These are phyloP conservation scores for Drosophila infuscata DNA, from an alignment of 2,888 invertebrate genomes.

Conservation along the genomic window DNA sequence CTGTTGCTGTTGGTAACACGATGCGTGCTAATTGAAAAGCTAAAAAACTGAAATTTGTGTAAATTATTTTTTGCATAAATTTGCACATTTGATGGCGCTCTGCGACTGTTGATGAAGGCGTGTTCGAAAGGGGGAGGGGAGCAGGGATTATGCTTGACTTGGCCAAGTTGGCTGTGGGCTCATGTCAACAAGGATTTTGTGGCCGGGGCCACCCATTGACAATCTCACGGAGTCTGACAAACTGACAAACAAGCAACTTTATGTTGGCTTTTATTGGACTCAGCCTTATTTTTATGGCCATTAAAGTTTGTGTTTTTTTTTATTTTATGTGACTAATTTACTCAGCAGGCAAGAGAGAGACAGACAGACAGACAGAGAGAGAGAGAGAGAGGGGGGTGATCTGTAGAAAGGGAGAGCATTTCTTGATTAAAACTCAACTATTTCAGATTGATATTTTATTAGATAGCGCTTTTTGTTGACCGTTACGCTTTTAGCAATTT, in stretches of 20 bases:
- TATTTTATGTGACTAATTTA: conserved; percentile 65
- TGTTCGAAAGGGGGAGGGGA: rapidly evolving
- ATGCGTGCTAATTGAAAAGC: conserved; percentile 70
- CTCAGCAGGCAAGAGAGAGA: conserved; percentile 18
- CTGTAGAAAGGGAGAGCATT: conserved; percentile 36
- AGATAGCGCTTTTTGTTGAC: conserved; percentile 19
- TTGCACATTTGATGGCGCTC: conserved; percentile 62
- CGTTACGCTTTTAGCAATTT: conserved; percentile 44
- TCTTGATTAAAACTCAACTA: conserved; percentile 8
- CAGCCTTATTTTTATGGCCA: conserved; percentile 46
- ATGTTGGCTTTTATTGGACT: conserved; percentile 51
- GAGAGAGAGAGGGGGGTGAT: neutral
- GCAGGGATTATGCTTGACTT: neutral
- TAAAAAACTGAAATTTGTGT: conserved; percentile 72
- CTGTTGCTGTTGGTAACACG: conserved; percentile 37
- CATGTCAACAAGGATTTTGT: conserved; percentile 65
- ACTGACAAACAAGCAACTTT: conserved; percentile 57
- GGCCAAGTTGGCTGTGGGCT: conserved; percentile 5
- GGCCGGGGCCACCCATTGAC: neutral
- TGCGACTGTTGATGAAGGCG: neutral
- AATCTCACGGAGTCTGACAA: conserved; percentile 41
- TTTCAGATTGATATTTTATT: conserved; percentile 18
- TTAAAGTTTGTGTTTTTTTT: conserved; percentile 41
- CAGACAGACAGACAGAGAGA: neutral
- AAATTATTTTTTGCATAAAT: conserved; percentile 77